A percentile compares a stretch with the other conserved stretches of the same genome.
Evolutionary conservation across 2,888 invertebrate species (phyloP).

Genomic region (Formica aserva): DNA sequence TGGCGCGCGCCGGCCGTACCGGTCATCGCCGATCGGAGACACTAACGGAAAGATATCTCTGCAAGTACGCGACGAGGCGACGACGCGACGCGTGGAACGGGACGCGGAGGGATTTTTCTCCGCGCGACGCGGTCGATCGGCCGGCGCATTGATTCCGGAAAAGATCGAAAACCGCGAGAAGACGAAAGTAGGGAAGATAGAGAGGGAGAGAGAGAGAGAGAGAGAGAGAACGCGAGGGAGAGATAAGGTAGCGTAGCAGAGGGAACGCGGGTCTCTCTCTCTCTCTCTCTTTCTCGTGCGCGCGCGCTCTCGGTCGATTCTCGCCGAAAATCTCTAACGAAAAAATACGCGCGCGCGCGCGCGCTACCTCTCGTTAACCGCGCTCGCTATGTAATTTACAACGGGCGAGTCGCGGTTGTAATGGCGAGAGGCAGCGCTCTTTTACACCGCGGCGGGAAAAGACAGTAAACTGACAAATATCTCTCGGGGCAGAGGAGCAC

Average conservation of each 20-base stretch:
- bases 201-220: not conserved
- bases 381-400: conserved; percentile 11
- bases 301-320: conserved; percentile 45
- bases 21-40: conserved; percentile 69
- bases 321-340: conserved; percentile 33
- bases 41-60: conserved; percentile 73
- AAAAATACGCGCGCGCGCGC: conserved; percentile 30
- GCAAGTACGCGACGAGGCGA: conserved; percentile 64
- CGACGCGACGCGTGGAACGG: conserved; percentile 45
- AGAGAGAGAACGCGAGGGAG: not conserved
- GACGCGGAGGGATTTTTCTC: conserved; percentile 57
- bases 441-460: conserved; percentile 60
- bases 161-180: conserved; percentile 59
- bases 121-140: conserved; percentile 60
- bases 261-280: not conserved
- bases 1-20: conserved; percentile 63
- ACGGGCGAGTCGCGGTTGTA: conserved; percentile 40
- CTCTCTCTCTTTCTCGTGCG: not conserved
- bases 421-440: conserved; percentile 23
- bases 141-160: conserved; percentile 45
- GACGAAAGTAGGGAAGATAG: not conserved
- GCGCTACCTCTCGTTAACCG: not conserved
- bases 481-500: conserved; percentile 32
- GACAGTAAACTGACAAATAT: conserved; percentile 61
- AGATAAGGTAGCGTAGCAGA: not conserved